Evolutionary conservation across 2,888 invertebrate species (phyloP).

Genomic region (Tenthredo scrophulariae): DNA sequence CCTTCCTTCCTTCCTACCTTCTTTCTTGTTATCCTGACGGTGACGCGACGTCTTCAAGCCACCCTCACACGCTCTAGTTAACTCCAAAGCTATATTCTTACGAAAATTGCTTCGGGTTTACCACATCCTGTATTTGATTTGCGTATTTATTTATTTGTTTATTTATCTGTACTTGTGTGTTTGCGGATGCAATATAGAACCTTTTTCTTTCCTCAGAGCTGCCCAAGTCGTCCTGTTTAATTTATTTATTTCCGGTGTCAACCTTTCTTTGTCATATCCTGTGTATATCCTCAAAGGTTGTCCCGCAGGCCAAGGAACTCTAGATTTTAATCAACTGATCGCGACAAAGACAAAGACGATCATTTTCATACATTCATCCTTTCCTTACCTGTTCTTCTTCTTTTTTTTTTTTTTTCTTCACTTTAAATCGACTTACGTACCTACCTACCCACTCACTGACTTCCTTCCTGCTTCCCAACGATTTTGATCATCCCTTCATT

Average conservation of each 20-base stretch:
- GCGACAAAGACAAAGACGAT: neutral
- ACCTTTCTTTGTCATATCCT: conserved; percentile 10
- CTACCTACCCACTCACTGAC: neutral
- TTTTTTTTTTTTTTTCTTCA: neutral
- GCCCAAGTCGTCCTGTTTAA: neutral
- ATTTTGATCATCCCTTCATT: conserved; percentile 5
- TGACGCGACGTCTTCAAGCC: neutral
- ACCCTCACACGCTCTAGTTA: neutral
- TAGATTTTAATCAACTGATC: neutral
- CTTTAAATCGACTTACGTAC: neutral
- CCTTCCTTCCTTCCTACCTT: neutral
- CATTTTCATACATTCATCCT: neutral
- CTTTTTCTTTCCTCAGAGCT: neutral
- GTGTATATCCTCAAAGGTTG: neutral
- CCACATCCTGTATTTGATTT: neutral
- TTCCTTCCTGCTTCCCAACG: neutral
- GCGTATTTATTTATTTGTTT: neutral
- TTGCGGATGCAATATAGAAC: neutral
- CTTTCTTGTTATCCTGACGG: neutral
- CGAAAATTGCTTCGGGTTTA: conserved; percentile 5
- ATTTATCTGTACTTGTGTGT: neutral
- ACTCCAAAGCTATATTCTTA: neutral
- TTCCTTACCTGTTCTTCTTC: neutral
- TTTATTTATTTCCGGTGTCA: neutral
- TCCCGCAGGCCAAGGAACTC: neutral